Evolutionary conservation across 2,888 invertebrate genomes (phyloP).

Genomic region (Phaedon cochleariae): DNA sequence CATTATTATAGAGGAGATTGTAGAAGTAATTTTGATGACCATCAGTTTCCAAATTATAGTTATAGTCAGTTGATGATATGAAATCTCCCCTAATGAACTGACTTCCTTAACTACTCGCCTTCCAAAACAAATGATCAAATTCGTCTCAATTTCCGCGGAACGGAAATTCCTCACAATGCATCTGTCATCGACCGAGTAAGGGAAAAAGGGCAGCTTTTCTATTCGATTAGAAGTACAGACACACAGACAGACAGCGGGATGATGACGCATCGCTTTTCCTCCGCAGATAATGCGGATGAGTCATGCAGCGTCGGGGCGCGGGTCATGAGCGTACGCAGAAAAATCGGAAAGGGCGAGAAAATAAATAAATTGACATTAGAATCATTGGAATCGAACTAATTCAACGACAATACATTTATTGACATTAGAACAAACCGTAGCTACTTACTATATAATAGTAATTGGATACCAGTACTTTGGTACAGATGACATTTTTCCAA

Average conservation of each 20-base stretch:
- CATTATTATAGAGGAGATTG: too few relatives aligned
- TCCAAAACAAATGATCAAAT: slow-evolving; percentile 6
- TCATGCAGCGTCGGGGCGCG: slow-evolving; percentile 43
- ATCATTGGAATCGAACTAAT: too few relatives aligned
- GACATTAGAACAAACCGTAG: too few relatives aligned
- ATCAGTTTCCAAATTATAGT: too few relatives aligned
- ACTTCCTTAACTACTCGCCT: background rate
- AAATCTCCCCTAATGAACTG: too few relatives aligned
- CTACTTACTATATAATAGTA: too few relatives aligned
- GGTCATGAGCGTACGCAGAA: slow-evolving; percentile 19
- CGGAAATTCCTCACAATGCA: slow-evolving; percentile 3
- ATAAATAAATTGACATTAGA: background rate
- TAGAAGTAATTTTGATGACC: too few relatives aligned
- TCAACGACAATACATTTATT: too few relatives aligned
- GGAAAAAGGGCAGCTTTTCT: slow-evolving; percentile 21
- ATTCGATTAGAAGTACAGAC: slow-evolving; percentile 16
- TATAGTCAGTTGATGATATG: too few relatives aligned
- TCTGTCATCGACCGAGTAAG: slow-evolving; percentile 7
- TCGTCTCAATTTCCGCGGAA: background rate
- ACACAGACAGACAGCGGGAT: slow-evolving; percentile 19
- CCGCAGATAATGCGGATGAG: slow-evolving; percentile 42
- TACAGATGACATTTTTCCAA: too few relatives aligned
- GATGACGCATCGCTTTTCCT: slow-evolving; percentile 42
- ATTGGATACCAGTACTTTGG: too few relatives aligned
- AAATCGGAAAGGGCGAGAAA: slow-evolving; percentile 13